Evolutionary conservation across 2,888 invertebrate species (phyloP).

Genomic region (Agonopterix heracliana): DNA sequence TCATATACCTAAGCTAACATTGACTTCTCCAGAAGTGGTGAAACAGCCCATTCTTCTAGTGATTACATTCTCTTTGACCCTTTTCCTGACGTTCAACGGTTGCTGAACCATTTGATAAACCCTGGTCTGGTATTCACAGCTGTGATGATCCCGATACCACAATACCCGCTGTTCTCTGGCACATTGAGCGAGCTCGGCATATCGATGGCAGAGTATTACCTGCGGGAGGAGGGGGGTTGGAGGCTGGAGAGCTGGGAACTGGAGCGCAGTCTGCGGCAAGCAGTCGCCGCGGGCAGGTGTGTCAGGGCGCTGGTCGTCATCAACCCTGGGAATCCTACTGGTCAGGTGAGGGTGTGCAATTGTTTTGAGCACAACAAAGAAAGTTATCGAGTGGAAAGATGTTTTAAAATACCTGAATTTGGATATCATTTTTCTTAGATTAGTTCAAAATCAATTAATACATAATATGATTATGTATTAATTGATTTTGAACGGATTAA

Average conservation of each 20-base stretch:
- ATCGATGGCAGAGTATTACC: conserved; percentile 89
- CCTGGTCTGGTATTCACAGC: conserved; percentile 71
- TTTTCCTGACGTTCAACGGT: neutral
- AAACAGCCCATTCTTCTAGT: too few species aligned
- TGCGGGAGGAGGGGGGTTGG: conserved; percentile 94
- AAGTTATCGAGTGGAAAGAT: neutral
- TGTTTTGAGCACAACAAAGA: neutral
- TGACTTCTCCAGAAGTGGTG: too few species aligned
- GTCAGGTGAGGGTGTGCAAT: conserved; percentile 70
- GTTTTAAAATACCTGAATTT: too few species aligned
- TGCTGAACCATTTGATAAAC: neutral
- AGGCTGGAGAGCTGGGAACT: conserved; percentile 86
- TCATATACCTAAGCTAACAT: too few species aligned
- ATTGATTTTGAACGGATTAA: too few species aligned
- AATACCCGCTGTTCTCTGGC: conserved; percentile 98
- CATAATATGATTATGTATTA: too few species aligned
- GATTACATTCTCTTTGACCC: neutral
- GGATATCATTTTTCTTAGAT: too few species aligned
- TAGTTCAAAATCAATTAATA: too few species aligned
- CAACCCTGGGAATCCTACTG: conserved; percentile 99
- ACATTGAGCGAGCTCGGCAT: conserved; percentile 95
- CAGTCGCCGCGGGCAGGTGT: conserved; percentile 73
- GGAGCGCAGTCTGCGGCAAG: conserved; percentile 82
- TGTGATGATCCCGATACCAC: conserved; percentile 98
- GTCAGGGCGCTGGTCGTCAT: conserved; percentile 95